Evolutionary conservation across 2,113 vertebrate species (phyloP).

Genomic region (Sardina pilchardus): DNA sequence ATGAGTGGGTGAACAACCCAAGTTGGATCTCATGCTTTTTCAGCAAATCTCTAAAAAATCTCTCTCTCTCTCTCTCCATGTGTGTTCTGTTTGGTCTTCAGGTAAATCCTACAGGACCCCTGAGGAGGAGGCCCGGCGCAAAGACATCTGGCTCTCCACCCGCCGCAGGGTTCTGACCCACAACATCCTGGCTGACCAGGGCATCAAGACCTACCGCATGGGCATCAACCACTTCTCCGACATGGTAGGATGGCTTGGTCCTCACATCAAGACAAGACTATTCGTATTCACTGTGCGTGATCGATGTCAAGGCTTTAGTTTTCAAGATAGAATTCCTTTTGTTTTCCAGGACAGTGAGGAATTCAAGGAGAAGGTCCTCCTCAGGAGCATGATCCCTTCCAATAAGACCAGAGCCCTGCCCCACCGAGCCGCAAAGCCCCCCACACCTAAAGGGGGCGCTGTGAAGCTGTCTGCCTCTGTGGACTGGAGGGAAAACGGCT

Average conservation of each 20-base stretch:
- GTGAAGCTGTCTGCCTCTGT: slow-evolving; percentile 48
- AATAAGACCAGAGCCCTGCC: background rate
- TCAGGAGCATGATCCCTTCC: background rate
- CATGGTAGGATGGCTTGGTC: slow-evolving; percentile 60
- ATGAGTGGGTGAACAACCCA: too few species aligned
- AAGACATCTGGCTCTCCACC: slow-evolving; percentile 66
- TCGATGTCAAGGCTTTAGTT: background rate
- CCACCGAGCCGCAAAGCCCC: slow-evolving; percentile 47
- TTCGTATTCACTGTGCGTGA: too few species aligned
- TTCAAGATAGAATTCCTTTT: background rate
- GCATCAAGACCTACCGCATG: slow-evolving; percentile 71
- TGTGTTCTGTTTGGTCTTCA: slow-evolving; percentile 31
- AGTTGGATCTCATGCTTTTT: too few species aligned
- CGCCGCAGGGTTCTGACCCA: slow-evolving; percentile 70
- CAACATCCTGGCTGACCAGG: slow-evolving; percentile 75
- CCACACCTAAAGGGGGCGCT: slow-evolving; percentile 28
- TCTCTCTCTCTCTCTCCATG: background rate
- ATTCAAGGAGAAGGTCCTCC: background rate
- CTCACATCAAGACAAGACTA: background rate
- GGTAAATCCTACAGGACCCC: slow-evolving; percentile 64
- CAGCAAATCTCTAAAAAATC: too few species aligned
- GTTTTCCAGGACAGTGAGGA: background rate
- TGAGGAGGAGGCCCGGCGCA: slow-evolving; percentile 62
- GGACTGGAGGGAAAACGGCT: slow-evolving; percentile 46
- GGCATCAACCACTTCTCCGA: slow-evolving; percentile 76